phyloP scores from a whole-genome alignment of 2,888 invertebrate genomes.

The Itoplectis maculator region DNA sequence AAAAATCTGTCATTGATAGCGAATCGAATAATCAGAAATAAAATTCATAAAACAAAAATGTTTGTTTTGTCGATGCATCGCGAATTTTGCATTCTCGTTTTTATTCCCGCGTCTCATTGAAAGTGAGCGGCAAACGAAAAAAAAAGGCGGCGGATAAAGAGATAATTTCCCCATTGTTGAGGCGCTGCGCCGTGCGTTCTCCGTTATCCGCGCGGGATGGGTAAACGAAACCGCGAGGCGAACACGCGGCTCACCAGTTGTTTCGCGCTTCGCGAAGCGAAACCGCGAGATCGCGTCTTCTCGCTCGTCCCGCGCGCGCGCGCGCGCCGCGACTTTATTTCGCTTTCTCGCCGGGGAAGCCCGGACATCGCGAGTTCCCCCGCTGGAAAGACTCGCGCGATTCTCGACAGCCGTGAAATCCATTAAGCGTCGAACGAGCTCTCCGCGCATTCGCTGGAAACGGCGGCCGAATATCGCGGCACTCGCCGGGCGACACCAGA shows the following conservation, averaged over 20 bases:
- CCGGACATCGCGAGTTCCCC: slow-evolving; percentile 18
- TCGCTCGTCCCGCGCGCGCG: slow-evolving; percentile 42
- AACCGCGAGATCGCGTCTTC: slow-evolving; percentile 73
- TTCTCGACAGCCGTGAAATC: slow-evolving; percentile 4
- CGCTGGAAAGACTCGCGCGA: neutral
- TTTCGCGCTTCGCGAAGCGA: slow-evolving; percentile 79
- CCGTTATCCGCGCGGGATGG: slow-evolving; percentile 73
- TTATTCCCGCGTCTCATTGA: neutral
- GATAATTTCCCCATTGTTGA: slow-evolving; percentile 27
- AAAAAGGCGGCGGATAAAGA: slow-evolving; percentile 12
- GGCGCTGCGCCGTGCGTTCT: slow-evolving; percentile 57
- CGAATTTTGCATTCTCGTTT: neutral
- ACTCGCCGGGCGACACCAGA: neutral
- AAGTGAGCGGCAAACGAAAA: neutral
- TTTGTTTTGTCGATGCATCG: no score
- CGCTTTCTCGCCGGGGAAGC: slow-evolving; percentile 35
- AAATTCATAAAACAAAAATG: no score
- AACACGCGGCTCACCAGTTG: slow-evolving; percentile 77
- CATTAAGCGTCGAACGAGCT: neutral
- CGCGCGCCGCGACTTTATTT: slow-evolving; percentile 49
- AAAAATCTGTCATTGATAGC: no score
- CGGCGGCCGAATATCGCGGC: neutral
- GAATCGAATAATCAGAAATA: no score
- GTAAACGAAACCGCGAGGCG: slow-evolving; percentile 72
- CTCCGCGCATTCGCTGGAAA: no score